These are phyloP conservation scores for Umimayanthus kanabou DNA, from an alignment of 92 coral and sea anemone species.

Conservation along the genomic window DNA sequence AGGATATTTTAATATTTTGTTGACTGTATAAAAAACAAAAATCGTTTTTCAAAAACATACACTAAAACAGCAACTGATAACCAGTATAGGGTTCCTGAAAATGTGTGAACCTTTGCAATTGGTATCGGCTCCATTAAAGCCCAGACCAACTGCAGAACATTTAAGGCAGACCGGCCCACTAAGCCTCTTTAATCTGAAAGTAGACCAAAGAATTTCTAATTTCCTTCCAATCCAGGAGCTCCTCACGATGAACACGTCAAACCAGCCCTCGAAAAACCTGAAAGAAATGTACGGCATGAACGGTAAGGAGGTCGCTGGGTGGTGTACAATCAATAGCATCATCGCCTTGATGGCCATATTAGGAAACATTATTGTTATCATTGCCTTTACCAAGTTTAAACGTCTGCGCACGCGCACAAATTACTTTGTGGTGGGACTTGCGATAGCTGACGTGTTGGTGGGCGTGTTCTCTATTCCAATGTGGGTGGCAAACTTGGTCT, in stretches of 20 bases:
- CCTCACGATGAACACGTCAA: slow-evolving; percentile 14
- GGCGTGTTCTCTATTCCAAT: slow-evolving; percentile 52
- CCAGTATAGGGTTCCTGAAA: too few relatives aligned
- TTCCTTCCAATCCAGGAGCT: background rate
- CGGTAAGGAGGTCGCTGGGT: slow-evolving; percentile 32
- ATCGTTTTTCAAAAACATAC: too few relatives aligned
- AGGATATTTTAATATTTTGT: too few relatives aligned
- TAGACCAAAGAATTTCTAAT: too few relatives aligned
- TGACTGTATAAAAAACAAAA: too few relatives aligned
- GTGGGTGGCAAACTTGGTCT: slow-evolving; percentile 66
- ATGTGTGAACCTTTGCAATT: too few relatives aligned
- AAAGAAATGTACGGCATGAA: slow-evolving; percentile 38
- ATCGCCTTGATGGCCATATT: slow-evolving; percentile 46
- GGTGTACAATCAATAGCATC: slow-evolving; percentile 50
- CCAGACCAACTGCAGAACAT: too few relatives aligned
- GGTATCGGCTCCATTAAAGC: too few relatives aligned
- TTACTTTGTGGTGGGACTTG: slow-evolving; percentile 50
- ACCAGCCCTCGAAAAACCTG: slow-evolving; percentile 17
- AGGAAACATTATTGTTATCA: slow-evolving; percentile 48
- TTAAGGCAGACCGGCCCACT: too few relatives aligned
- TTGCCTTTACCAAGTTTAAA: slow-evolving; percentile 47
- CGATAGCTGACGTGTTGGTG: slow-evolving; percentile 52
- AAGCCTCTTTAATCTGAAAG: too few relatives aligned
- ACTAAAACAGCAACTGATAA: too few relatives aligned
- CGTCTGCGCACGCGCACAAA: slow-evolving; percentile 58